Conservation (phyloP, 2,113 vertebrate genomes). For the Centropus bengalensis region DNA sequence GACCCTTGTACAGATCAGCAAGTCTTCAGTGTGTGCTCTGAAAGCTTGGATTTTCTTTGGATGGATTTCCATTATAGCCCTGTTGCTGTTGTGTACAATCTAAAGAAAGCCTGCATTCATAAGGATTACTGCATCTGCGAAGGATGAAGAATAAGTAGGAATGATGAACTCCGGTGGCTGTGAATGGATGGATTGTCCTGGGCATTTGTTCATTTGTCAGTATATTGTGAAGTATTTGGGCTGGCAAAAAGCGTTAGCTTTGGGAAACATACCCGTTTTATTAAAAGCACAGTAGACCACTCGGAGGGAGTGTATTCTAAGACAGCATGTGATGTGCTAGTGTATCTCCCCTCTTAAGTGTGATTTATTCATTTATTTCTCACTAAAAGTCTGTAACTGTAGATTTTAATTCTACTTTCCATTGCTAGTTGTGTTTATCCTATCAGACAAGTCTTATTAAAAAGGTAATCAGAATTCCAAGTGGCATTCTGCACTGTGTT, state of each 20-base stretch:
- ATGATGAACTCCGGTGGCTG: conserved; percentile 42
- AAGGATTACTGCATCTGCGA: conserved; percentile 58
- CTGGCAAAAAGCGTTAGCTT: conserved; percentile 31
- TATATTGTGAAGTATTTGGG: conserved; percentile 41
- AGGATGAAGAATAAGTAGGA: conserved; percentile 57
- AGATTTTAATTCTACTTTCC: background rate
- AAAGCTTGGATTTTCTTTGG: conserved; percentile 33
- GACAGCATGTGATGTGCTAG: background rate
- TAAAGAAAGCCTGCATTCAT: conserved; percentile 71
- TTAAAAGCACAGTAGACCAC: background rate
- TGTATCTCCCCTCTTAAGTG: background rate
- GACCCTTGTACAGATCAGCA: background rate
- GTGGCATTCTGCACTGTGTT: background rate
- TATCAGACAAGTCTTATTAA: background rate
- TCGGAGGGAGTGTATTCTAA: background rate
- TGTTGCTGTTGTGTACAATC: background rate
- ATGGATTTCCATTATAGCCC: background rate
- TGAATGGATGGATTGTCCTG: conserved; percentile 44
- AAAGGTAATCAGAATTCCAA: background rate
- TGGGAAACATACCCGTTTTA: background rate
- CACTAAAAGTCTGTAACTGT: background rate
- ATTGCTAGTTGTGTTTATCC: background rate
- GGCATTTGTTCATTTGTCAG: conserved; percentile 7
- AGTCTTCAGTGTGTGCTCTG: background rate
- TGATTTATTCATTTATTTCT: background rate